Evolutionary conservation across 2,888 invertebrate species (phyloP), one percentile per base, ranked within the genome.

Genomic region (Apodemia mormo): DNA sequence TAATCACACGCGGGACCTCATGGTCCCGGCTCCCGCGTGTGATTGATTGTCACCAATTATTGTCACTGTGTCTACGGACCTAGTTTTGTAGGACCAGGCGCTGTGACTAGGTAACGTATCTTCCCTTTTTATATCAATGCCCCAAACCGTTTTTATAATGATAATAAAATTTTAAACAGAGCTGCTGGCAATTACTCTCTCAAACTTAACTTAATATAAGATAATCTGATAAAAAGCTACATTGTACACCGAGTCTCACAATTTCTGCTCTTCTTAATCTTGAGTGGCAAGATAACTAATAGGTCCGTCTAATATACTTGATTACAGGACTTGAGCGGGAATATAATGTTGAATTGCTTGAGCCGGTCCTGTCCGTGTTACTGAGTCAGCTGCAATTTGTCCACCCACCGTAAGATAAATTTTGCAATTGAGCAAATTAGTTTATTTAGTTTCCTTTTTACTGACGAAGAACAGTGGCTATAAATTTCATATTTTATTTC

Each of bases 341-440:
- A 68, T 68, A 74, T 75, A 74, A 74, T 73, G 71, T 72, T 75
- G 70, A 73, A 71, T 67, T 73, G 73, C 71, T 65, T 70, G 72
- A 72, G 72, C 75, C 74, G 70, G 73, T 74, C 73, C 67, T 43
- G 69, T 61, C 68, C 70, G 69, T 73, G 73, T 75, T 75, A 72
- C 77, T 78, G 77, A 77, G 70, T 78, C 78, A 78, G 73, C 75
- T 75, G 70, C 78, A 78, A 78, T 78, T 77, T 78, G 78, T 78
- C 78, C 78, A 76, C 78, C 78, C 78, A 78, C 77, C 70, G 74
- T 68, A 75, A 72, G 71, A 73, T 70, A 76, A 72, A 76, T 77
- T 78, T 76, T 74, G 76, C 77, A 78, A 77, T 78, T 78, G 76
- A 75, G 72, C 74, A 75, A 73, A 77, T 78, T 78, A 74, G 71